A percentile compares a stretch with the other conserved stretches of the same genome.
phyloP scores from a whole-genome alignment of 30 jellyfish, hydroid and myxozoan species.

The Cassiopea xamachana region DNA sequence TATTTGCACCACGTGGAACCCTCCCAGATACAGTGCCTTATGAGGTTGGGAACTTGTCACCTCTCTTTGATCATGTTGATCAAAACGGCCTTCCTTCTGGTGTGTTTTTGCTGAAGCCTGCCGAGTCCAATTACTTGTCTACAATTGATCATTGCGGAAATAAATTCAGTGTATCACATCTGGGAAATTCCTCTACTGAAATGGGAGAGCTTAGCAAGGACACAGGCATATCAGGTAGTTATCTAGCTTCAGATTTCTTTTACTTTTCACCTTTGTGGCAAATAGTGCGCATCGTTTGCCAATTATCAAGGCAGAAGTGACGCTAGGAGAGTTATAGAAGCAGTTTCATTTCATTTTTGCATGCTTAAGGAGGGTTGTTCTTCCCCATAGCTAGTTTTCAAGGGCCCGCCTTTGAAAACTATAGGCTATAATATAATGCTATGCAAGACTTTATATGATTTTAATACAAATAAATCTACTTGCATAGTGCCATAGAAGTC shows the following conservation, averaged over 20 bases:
- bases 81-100: slow-evolving; percentile 57
- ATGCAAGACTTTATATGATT: too few species aligned
- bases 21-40: not conserved
- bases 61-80: slow-evolving; percentile 36
- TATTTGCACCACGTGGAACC: slow-evolving; percentile 55
- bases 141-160: slow-evolving; percentile 59
- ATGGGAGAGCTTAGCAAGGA: not conserved
- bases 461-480: not conserved
- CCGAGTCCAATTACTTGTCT: slow-evolving; percentile 11
- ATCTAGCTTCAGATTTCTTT: not conserved
- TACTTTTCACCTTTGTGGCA: not conserved
- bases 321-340: too few species aligned
- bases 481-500: too few species aligned
- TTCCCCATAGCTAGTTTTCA: too few species aligned
- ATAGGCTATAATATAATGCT: too few species aligned
- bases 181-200: slow-evolving; percentile 13
- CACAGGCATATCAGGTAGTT: not conserved
- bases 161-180: slow-evolving; percentile 14
- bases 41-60: not conserved
- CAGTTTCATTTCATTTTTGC: too few species aligned
- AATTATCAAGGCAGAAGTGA: too few species aligned
- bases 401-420: too few species aligned
- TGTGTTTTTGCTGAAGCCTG: slow-evolving; percentile 9
- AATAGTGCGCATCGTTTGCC: too few species aligned
- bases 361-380: too few species aligned